phyloP scores from a whole-genome alignment of 2,797 vertebrate genomes.

The Sebastes elongatus region DNA sequence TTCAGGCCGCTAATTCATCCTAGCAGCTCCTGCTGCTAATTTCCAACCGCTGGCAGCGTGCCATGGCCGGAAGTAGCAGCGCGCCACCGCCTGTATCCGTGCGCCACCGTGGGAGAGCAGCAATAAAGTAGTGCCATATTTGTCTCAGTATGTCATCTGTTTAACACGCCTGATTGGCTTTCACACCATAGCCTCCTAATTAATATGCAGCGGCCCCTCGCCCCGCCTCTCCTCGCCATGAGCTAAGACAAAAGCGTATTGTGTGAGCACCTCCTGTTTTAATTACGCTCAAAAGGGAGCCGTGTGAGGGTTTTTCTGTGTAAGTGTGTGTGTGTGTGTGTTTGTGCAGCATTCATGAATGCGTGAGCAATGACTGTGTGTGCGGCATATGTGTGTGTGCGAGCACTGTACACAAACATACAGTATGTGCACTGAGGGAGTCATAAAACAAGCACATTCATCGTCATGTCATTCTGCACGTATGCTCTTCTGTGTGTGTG shows the following conservation, averaged over 20 bases:
- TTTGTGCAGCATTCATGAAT: conserved; percentile 36
- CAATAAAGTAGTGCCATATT: conserved; percentile 80
- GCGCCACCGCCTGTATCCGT: conserved; percentile 68
- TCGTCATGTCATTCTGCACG: conserved; percentile 55
- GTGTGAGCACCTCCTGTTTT: conserved; percentile 84
- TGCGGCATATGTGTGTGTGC: conserved; percentile 10
- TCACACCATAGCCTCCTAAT: conserved; percentile 79
- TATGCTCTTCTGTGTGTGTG: conserved; percentile 26
- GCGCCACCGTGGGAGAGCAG: conserved; percentile 78
- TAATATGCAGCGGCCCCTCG: conserved; percentile 80
- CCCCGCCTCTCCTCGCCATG: conserved; percentile 65
- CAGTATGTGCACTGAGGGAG: conserved; percentile 53
- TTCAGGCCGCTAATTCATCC: conserved; percentile 71
- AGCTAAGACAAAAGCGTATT: conserved; percentile 85
- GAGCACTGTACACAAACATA: conserved; percentile 25
- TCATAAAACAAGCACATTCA: conserved; percentile 62
- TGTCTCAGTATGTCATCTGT: conserved; percentile 79
- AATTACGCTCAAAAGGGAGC: conserved; percentile 80
- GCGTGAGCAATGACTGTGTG: conserved; percentile 17
- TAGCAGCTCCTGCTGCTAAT: conserved; percentile 73
- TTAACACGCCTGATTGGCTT: conserved; percentile 80
- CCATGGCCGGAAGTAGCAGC: conserved; percentile 67
- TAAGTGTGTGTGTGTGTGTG: conserved; percentile 48
- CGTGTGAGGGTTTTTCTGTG: conserved; percentile 51
- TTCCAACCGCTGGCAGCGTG: conserved; percentile 70